Base-by-base conservation (phyloP, 2,797 vertebrate genomes). In the Erpetoichthys calabaricus region DNA sequence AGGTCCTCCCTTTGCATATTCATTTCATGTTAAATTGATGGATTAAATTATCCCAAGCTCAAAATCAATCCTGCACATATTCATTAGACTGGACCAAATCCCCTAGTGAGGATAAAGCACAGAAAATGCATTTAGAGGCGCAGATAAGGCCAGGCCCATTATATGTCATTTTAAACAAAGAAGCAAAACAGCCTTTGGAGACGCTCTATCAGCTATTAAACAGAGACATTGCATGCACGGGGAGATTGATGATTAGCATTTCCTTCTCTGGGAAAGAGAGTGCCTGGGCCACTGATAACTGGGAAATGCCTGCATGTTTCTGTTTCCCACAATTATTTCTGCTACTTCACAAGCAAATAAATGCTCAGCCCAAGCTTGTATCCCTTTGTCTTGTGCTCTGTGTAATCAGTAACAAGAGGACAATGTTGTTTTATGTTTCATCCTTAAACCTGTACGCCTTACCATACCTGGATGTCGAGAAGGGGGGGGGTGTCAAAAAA, bases 91-190 rank as follows among this genome's bases (percentile, higher is more conserved):
- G 53, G 68, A 74, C 76, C 67, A 75, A 76, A 80, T 81, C 78
- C 80, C 77, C 79, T 75, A 70, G 71, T 73, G 82, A 76, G 75
- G 73, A 77, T 73, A 72, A 80, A 85, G 82, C 72, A 64, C 76
- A 78, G 80, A 83, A 88, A 88, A 87, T 75, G 81, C 86, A 85
- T 85, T 87, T 87, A 89, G 88, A 82, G 79, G 83, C 83, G 73
- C 86, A 86, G 92, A 93, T 94, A 94, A 94, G 90, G 83, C 86
- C 76, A 80, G 82, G 84, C 85, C 89, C 83, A 87, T 90, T 92
- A 89, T 86, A 87, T 91, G 90, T 94, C 89, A 92, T 90, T 91
- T 92, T 88, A 89, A 91, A 92, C 91, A 92, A 94, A 92, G 87
- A 86, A 77, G 72, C 78, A 84, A 81, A 82, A 80, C 78, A 86